Evolutionary conservation across 2,888 invertebrate genomes (phyloP).

Genomic region (Emmelina monodactyla): DNA sequence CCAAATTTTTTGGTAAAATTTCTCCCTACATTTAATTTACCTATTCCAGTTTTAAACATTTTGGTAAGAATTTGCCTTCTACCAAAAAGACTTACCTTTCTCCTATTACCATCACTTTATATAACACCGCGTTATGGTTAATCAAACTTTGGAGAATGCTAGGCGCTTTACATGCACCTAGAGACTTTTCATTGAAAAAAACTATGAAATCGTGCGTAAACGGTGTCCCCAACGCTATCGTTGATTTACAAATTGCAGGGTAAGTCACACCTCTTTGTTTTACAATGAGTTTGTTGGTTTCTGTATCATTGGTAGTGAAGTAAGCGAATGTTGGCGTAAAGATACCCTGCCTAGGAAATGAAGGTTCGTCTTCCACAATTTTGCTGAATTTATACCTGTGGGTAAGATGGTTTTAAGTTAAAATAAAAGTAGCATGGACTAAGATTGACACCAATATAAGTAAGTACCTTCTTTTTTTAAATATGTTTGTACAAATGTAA

Average conservation of each 20-base stretch:
- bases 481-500: too few relatives aligned
- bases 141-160: conserved; percentile 91
- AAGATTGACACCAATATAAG: too few relatives aligned
- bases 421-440: too few relatives aligned
- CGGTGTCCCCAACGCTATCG: conserved; percentile 83
- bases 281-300: conserved; percentile 70
- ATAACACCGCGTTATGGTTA: conserved; percentile 87
- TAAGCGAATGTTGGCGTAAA: conserved; percentile 86
- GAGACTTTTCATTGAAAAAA: conserved; percentile 80
- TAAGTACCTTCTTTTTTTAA: too few relatives aligned
- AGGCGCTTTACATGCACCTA: conserved; percentile 78
- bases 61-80: too few relatives aligned
- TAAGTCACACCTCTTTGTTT: conserved; percentile 73
- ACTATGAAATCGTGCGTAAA: conserved; percentile 87
- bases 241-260: conserved; percentile 87
- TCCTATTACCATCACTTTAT: conserved; percentile 85
- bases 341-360: conserved; percentile 63
- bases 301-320: conserved; percentile 69
- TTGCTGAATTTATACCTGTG: conserved; percentile 58
- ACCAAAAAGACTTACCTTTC: conserved; percentile 64
- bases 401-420: conserved; percentile 20
- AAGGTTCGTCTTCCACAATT: conserved; percentile 51
- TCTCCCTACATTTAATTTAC: too few relatives aligned
- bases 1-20: too few relatives aligned
- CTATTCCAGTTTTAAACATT: too few relatives aligned